Evolutionary conservation across 2,113 vertebrate species (phyloP), one percentile per base, ranked within the genome.

Genomic region (cattle (Bos taurus)): DNA sequence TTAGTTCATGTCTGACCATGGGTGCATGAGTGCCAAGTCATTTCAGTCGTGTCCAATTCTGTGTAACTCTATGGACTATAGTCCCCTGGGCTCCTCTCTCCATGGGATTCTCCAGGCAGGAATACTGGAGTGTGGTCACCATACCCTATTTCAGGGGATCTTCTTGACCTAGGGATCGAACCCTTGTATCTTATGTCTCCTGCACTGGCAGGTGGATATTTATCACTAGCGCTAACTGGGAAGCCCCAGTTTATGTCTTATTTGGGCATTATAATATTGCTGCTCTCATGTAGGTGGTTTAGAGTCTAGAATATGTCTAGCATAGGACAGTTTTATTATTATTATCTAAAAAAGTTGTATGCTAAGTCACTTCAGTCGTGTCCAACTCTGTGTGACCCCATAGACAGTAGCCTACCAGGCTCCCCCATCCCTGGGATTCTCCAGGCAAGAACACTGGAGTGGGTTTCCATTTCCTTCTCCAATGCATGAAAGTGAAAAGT

Each of bases 151-250:
- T 64, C 60, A 64, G 7, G 30, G 30, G 3, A 33, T 16, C 6
- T 64, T 64, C 60, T 64, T 64, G 30, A 64, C 15, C 30, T 6
- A 64, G 30, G 1, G 28, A 30, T 33, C 0, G 0, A 33, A 8
- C 1, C 15, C 28, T 64, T 64, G 30, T n/a, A n/a, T 33, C 30
- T 64, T 64, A 64, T 64, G 62, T 64, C 15, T 64, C 62, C 30
- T 16, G 7, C 3, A 64, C 62, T 64, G 15, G 60, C 3, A 64
- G 26, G 28, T 64, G 60, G 14, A 64, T 16, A 33, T 64, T 64
- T 33, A 64, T 64, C 14, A 8, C 15, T 64, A 64, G 30, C 0
- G 0, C 30, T 64, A 33, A 64, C 30, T 64, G 30, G 14, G 14
- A 64, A 64, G 60, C 6, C 60, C 60, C 60, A 33, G 60, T 33